phyloP scores from a whole-genome alignment of 53 echinoderm and acorn worm species.

The Zoroaster sp. region DNA sequence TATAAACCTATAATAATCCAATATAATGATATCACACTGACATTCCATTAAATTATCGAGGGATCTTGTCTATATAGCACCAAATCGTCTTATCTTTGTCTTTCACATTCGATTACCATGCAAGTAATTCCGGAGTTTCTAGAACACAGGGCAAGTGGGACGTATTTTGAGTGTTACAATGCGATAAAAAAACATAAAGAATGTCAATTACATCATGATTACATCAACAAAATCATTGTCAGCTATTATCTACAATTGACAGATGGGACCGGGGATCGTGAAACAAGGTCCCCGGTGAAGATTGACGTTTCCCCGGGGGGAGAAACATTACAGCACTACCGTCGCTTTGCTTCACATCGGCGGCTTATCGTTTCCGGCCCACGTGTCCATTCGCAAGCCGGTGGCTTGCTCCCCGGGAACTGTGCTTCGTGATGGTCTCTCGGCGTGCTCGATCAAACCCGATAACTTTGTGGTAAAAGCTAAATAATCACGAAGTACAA shows the following conservation, averaged over 20 bases:
- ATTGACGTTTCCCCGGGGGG: not conserved
- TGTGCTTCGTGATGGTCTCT: no score
- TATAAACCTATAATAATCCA: no score
- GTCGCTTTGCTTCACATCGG: not conserved
- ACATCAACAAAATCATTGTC: not conserved
- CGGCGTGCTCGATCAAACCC: no score
- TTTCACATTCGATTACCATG: not conserved
- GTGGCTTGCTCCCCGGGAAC: not conserved
- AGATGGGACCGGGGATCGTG: not conserved
- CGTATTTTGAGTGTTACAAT: not conserved
- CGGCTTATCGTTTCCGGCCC: not conserved
- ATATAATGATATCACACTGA: no score
- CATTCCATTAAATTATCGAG: no score
- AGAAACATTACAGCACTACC: not conserved
- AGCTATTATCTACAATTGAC: not conserved
- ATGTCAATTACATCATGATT: not conserved
- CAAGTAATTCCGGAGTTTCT: not conserved
- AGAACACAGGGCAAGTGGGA: not conserved
- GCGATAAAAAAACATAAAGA: not conserved
- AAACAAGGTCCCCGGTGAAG: not conserved
- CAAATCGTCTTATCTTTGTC: not conserved
- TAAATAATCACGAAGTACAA: no score
- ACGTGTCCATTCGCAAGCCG: not conserved
- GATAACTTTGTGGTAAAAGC: no score
- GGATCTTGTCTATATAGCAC: no score